A percentile compares a stretch with the other conserved stretches of the same genome.
These are phyloP conservation scores for Seira musarum DNA, from an alignment of 2,888 invertebrate species.

Conservation along the genomic window DNA sequence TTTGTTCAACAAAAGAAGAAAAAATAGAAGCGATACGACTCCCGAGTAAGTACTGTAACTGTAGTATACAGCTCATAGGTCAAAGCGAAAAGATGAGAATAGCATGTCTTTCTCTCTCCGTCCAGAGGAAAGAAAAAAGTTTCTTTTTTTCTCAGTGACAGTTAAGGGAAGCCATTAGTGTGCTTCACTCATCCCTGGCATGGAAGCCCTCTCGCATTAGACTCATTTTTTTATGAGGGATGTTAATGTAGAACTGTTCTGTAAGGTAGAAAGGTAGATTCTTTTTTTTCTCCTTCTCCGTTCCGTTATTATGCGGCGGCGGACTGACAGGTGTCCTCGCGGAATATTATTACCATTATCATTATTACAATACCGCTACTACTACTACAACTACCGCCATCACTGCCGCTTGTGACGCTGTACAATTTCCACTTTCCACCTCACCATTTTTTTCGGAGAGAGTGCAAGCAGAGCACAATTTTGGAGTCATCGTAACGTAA, in stretches of 20 bases:
- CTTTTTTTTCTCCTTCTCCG: not conserved
- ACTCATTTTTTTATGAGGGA: not conserved
- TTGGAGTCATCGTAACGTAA: too few species aligned
- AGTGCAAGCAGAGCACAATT: too few species aligned
- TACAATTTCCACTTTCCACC: not conserved
- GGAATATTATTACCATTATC: not conserved
- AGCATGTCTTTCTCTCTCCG: too few species aligned
- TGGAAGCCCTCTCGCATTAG: not conserved
- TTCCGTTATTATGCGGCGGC: not conserved
- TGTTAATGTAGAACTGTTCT: not conserved
- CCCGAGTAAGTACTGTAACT: not conserved
- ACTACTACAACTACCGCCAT: too few species aligned
- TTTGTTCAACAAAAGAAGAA: not conserved
- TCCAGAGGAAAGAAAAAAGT: not conserved
- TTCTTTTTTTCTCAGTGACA: not conserved
- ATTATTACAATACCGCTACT: too few species aligned
- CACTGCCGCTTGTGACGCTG: not conserved
- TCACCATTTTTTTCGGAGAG: not conserved
- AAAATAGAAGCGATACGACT: not conserved
- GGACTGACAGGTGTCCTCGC: not conserved
- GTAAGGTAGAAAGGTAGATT: too few species aligned
- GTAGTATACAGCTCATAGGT: not conserved
- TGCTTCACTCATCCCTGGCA: conserved; percentile 18
- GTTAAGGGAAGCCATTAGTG: conserved; percentile 23
- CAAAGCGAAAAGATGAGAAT: too few species aligned